phyloP scores from a whole-genome alignment of 30 jellyfish, hydroid and myxozoan species.

The Hydra vulgaris region DNA sequence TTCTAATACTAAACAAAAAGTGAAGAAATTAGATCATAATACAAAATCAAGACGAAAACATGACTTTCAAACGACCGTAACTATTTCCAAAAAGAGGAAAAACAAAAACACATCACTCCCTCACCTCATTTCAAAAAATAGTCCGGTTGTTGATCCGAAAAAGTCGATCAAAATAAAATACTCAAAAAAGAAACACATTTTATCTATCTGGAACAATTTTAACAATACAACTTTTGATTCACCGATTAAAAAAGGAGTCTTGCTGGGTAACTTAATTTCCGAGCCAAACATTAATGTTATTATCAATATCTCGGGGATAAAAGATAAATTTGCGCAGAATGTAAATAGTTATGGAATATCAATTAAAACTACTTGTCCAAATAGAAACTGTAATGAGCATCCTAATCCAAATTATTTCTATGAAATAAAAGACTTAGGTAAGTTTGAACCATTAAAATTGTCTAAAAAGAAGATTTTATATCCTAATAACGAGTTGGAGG shows the following conservation, averaged over 20 bases:
- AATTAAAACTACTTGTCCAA: not conserved
- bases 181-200: not conserved
- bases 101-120: no score
- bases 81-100: no score
- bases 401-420: not conserved
- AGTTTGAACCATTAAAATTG: not conserved
- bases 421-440: not conserved
- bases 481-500: not conserved
- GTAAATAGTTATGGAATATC: not conserved
- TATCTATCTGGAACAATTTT: not conserved
- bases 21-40: no score
- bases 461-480: no score
- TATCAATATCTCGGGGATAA: not conserved
- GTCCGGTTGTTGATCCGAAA: no score
- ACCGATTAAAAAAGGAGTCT: not conserved
- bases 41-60: no score
- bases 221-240: slow-evolving; percentile 3
- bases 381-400: not conserved
- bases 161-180: no score
- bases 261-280: not conserved
- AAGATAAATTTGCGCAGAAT: not conserved
- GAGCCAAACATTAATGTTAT: not conserved
- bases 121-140: no score
- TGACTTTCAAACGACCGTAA: no score
- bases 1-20: no score